Evolutionary conservation across 2,113 vertebrate genomes (phyloP).

Genomic region (Dendropsophus ebraccatus): DNA sequence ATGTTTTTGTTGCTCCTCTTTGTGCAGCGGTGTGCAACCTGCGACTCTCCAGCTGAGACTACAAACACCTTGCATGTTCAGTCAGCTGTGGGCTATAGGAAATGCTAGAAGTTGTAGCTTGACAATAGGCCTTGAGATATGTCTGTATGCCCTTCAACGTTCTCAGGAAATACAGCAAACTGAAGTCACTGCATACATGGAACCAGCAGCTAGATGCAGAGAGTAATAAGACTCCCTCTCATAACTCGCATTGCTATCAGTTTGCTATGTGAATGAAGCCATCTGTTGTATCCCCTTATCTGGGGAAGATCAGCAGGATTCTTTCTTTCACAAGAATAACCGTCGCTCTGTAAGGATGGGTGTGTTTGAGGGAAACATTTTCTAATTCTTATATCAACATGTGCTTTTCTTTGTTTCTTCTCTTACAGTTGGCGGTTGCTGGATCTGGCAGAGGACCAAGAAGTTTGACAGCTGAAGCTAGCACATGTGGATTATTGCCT

Average conservation of each 20-base stretch:
- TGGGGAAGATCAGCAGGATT: slow-evolving; percentile 32
- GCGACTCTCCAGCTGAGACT: too few relatives aligned
- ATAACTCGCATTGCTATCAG: slow-evolving; percentile 30
- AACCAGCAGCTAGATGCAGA: not conserved
- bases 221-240: not conserved
- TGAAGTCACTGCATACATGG: not conserved
- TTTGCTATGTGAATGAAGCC: slow-evolving; percentile 28
- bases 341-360: slow-evolving; percentile 52
- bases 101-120: too few relatives aligned
- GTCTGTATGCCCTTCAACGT: not conserved
- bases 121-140: not conserved
- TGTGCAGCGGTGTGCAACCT: too few relatives aligned
- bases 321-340: slow-evolving; percentile 41
- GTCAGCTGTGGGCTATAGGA: too few relatives aligned
- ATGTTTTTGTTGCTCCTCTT: too few relatives aligned
- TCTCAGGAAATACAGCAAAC: not conserved
- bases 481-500: slow-evolving; percentile 55
- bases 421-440: slow-evolving; percentile 48
- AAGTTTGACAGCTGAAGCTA: slow-evolving; percentile 51
- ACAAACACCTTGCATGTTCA: too few relatives aligned
- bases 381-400: slow-evolving; percentile 52
- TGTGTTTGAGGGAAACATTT: slow-evolving; percentile 52
- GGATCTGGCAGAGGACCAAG: slow-evolving; percentile 41
- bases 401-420: slow-evolving; percentile 48
- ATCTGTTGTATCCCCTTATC: slow-evolving; percentile 44